A percentile compares a stretch with the other conserved stretches of the same genome.
Conservation (phyloP, 2,797 vertebrate genomes). For the Lagorchestes hirsutus region DNA sequence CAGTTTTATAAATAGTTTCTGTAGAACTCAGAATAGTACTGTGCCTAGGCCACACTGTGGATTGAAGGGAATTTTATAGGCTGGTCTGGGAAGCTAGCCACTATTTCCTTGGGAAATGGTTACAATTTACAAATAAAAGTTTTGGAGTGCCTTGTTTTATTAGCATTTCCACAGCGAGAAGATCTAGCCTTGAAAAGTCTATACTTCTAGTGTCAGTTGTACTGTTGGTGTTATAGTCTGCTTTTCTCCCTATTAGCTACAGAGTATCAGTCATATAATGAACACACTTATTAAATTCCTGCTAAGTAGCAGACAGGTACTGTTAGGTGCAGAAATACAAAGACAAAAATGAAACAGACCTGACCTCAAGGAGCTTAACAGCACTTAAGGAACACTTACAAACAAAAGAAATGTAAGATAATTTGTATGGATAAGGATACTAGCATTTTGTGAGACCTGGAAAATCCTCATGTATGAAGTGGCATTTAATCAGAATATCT, state of each 20-base stretch:
- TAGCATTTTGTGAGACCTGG: not conserved
- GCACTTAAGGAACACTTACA: not conserved
- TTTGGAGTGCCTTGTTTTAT: slow-evolving; percentile 25
- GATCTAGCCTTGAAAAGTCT: slow-evolving; percentile 13
- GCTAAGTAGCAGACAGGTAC: not conserved
- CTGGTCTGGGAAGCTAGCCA: not conserved
- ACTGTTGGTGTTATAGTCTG: not conserved
- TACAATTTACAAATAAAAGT: slow-evolving; percentile 16
- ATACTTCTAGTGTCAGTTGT: not conserved
- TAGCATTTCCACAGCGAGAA: slow-evolving; percentile 22
- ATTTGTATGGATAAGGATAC: not conserved
- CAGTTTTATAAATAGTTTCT: not conserved
- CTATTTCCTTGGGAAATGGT: slow-evolving; percentile 23
- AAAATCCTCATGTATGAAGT: not conserved
- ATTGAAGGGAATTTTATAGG: not conserved
- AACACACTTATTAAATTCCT: not conserved
- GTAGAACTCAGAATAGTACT: not conserved
- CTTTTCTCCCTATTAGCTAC: not conserved
- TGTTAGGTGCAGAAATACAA: not conserved
- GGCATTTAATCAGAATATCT: too few relatives aligned
- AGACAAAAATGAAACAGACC: not conserved
- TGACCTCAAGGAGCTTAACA: not conserved
- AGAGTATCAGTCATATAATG: not conserved
- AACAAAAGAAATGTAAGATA: not conserved
- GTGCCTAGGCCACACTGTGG: not conserved